phyloP scores from a whole-genome alignment of 35 echinoderm and acorn worm species.

The Apostichopus parvimensis region DNA sequence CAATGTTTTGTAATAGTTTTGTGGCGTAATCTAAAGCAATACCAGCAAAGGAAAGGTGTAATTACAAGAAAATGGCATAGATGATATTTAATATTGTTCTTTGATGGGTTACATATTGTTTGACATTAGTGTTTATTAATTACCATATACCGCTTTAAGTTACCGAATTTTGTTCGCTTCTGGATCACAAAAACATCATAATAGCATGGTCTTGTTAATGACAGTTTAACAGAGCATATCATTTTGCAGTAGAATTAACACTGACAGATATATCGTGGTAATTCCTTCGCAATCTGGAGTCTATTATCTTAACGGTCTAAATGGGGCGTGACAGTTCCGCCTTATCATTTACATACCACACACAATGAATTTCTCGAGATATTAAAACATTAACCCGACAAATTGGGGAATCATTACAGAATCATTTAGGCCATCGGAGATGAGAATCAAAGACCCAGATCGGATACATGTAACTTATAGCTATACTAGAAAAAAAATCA shows the following conservation, averaged over 20 bases:
- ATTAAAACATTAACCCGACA: constrained; percentile 33
- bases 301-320: constrained; percentile 16
- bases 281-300: constrained; percentile 16
- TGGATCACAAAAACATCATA: not conserved
- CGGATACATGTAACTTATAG: constrained; percentile 34
- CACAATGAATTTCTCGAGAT: constrained; percentile 13
- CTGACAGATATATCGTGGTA: constrained; percentile 8
- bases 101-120: no score
- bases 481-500: not conserved
- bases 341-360: constrained; percentile 23
- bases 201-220: not conserved
- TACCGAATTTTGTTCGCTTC: no score
- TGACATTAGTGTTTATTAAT: no score
- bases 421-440: constrained; percentile 34
- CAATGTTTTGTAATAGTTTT: no score
- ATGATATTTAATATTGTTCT: no score
- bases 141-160: no score
- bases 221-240: constrained; percentile 41
- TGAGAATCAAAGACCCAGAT: not conserved
- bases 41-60: no score
- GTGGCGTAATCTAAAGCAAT: no score
- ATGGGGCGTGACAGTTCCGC: constrained; percentile 40
- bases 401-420: constrained; percentile 37
- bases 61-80: no score
- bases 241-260: constrained; percentile 23